These are phyloP conservation scores for Dexiosoma caninum DNA, from an alignment of 2,888 invertebrate species.

Conservation along the genomic window DNA sequence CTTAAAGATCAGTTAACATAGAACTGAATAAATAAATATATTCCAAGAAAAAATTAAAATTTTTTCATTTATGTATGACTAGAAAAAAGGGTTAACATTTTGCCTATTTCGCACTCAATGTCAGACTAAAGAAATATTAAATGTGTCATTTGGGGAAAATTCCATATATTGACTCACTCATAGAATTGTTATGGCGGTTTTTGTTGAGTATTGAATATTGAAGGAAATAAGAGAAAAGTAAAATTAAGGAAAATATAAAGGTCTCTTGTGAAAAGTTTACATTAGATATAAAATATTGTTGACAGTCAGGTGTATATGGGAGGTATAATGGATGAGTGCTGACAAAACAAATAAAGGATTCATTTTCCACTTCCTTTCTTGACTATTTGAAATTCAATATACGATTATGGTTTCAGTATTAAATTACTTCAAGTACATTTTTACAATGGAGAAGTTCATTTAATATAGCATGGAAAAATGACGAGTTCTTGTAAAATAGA, in stretches of 20 bases:
- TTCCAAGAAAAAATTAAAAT: background rate
- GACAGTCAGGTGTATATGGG: no score
- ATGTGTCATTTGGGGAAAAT: background rate
- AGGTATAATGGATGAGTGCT: no score
- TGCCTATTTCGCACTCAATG: background rate
- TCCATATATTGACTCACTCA: background rate
- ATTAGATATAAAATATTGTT: background rate
- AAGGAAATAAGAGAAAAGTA: no score
- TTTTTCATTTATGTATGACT: background rate
- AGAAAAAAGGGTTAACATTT: background rate
- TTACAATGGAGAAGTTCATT: no score
- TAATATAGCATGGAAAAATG: no score
- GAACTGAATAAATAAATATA: background rate
- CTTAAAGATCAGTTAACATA: background rate
- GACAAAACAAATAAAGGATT: no score
- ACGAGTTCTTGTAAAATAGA: no score
- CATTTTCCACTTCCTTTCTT: no score
- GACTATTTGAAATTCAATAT: no score
- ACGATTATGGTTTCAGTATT: no score
- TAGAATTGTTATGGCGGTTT: background rate
- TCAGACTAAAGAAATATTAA: background rate
- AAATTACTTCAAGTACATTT: no score
- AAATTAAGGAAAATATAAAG: no score
- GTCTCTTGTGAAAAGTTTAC: background rate
- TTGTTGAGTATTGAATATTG: background rate